Conservation (phyloP, 2,113 vertebrate species). For the Brevimyrus niger region DNA sequence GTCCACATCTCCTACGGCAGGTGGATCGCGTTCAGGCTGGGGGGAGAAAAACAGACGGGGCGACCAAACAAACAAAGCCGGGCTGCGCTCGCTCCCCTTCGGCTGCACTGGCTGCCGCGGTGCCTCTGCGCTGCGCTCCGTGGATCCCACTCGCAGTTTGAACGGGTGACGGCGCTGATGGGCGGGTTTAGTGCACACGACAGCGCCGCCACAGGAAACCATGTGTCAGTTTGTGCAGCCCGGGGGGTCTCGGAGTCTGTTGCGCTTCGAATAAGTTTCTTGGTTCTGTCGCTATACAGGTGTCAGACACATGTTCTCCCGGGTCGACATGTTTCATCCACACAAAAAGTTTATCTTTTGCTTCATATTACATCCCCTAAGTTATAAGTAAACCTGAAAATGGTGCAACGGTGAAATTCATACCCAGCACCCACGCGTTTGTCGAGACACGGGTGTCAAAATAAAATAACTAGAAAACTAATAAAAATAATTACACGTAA, state of each 20-base stretch:
- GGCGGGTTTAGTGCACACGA: conserved; percentile 46
- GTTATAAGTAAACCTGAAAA: background rate
- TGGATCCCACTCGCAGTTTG: conserved; percentile 46
- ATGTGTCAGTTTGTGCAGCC: background rate
- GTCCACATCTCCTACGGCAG: conserved; percentile 61
- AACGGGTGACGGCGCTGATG: conserved; percentile 53
- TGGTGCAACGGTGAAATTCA: background rate
- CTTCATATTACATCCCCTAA: background rate
- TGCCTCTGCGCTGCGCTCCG: conserved; percentile 23
- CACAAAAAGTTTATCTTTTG: background rate
- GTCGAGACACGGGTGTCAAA: background rate
- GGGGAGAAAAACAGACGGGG: conserved; percentile 13
- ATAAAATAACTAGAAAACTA: background rate
- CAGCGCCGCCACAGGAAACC: background rate
- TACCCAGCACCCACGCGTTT: background rate
- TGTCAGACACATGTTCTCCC: background rate
- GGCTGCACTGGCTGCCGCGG: conserved; percentile 17
- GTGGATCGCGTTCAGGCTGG: conserved; percentile 35
- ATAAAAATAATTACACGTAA: background rate
- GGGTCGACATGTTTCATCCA: background rate
- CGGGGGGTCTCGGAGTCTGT: background rate
- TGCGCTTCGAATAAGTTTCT: background rate
- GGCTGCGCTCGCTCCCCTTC: conserved; percentile 30
- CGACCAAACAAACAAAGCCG: conserved; percentile 19
- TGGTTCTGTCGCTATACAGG: background rate